Evolutionary conservation across 2,113 vertebrate species (phyloP), one percentile per base, ranked within the genome.

Genomic region (Phodopus roborovskii): DNA sequence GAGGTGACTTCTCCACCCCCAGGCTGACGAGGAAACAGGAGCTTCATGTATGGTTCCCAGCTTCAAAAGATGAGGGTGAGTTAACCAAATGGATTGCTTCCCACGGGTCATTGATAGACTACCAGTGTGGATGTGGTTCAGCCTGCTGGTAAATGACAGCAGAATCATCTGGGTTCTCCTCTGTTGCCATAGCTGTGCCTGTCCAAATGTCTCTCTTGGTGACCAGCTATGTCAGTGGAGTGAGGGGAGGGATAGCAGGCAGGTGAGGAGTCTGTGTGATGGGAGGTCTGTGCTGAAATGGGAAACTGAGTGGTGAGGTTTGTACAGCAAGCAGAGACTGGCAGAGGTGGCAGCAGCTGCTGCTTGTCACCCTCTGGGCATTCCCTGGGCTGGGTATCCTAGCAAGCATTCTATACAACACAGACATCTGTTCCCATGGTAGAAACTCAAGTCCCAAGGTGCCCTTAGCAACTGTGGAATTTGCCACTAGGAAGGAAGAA

Each of bases 271-370:
- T 71, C 19, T 8, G 2, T 26, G 11, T 22, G 39, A 62, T 8
- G 48, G 85, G 22, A n/a, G 26, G 33, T 66, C 62, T 66, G 24
- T 42, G 42, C 36, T 79, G 58, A 91, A 75, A 90, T 2, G 48
- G 87, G 24, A 90, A 95, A 94, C 73, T 58, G 86, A 13, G 42
- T 85, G 13, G 19, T 17, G 68, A 94, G 24, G 20, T 39, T 95
- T 97, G 85, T 64, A 89, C 68, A 62, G 24, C 15, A 74, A 74
- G 20, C 10, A 30, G 95, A 92, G 91, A 60, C 64, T 92, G 78
- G 62, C 85, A 22, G 62, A 83, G 50, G 56, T n/a, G 22, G 20
- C 66, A 42, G 75, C 45, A 73, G 83, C 22, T 42, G 53, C 66
- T 42, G 58, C 74, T 84, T 92, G 45, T 56, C 42, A 77, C 58